A percentile compares a stretch with the other conserved stretches of the same genome.
These are phyloP conservation scores for Nasalis larvatus DNA, from an alignment of 2,113 vertebrate species.

Conservation along the genomic window DNA sequence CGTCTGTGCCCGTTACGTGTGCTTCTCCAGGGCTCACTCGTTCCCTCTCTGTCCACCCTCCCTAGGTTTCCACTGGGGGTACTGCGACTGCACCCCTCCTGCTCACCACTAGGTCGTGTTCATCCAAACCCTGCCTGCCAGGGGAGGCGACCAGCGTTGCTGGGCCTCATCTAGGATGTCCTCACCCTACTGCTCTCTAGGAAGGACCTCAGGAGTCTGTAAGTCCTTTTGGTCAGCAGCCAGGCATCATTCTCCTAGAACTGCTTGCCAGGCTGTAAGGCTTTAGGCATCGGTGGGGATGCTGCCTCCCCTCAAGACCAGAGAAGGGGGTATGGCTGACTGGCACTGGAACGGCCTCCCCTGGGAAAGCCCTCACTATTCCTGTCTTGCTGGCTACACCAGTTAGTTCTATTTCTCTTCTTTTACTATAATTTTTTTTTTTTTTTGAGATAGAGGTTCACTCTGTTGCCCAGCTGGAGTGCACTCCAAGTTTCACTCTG, in stretches of 20 bases:
- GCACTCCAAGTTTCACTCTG: too few species aligned
- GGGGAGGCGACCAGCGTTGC: neutral
- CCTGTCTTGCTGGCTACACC: neutral
- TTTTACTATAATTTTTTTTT: too few species aligned
- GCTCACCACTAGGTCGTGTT: neutral
- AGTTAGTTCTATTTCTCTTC: neutral
- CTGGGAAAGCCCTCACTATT: neutral
- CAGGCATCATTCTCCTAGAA: neutral
- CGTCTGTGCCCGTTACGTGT: neutral
- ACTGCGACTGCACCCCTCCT: neutral
- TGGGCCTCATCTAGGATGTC: neutral
- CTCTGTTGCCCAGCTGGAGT: too few species aligned
- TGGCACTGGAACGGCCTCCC: neutral
- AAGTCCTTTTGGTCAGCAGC: neutral
- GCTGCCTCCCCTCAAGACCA: neutral
- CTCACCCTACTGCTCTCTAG: neutral
- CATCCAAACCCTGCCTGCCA: too few species aligned
- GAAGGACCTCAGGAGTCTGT: neutral
- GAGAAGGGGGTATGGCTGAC: neutral
- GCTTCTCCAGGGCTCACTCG: neutral
- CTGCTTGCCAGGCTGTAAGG: neutral
- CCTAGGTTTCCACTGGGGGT: neutral
- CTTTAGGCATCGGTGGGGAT: neutral
- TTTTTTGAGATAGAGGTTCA: too few species aligned
- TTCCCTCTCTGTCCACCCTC: neutral